Conservation (phyloP, 2,797 vertebrate genomes). For the Geotrypetes seraphini region DNA sequence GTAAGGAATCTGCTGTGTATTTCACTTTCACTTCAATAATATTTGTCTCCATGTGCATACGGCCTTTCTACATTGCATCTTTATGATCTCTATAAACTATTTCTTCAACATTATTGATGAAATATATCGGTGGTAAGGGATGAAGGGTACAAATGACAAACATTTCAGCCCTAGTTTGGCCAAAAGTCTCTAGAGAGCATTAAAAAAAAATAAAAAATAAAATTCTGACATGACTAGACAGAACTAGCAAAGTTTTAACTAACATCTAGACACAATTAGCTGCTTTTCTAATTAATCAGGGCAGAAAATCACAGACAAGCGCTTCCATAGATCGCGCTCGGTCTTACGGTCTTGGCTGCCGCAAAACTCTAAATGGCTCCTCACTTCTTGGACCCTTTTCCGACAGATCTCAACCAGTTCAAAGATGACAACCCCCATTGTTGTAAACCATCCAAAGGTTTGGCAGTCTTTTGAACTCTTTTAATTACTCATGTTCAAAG, state of each 20-base stretch:
- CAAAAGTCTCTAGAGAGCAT: background rate
- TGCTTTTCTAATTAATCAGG: conserved; percentile 94
- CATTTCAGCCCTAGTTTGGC: too few species aligned
- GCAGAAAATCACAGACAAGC: conserved; percentile 94
- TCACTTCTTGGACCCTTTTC: conserved; percentile 56
- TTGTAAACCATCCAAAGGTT: conserved; percentile 54
- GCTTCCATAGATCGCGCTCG: conserved; percentile 46
- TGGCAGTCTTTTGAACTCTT: conserved; percentile 53
- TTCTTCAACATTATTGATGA: too few species aligned
- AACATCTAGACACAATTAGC: conserved; percentile 63
- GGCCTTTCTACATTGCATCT: too few species aligned
- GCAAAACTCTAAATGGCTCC: conserved; percentile 48
- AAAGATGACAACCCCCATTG: conserved; percentile 58
- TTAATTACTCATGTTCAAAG: conserved; percentile 45
- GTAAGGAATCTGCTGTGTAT: too few species aligned
- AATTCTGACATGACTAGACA: conserved; percentile 52
- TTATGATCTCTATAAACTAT: too few species aligned
- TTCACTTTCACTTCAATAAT: too few species aligned
- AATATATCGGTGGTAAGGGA: too few species aligned
- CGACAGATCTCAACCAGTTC: conserved; percentile 56
- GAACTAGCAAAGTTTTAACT: conserved; percentile 59
- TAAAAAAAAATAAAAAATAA: too few species aligned
- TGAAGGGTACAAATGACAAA: too few species aligned
- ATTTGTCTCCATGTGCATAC: too few species aligned
- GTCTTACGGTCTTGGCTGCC: conserved; percentile 40